A percentile compares a stretch with the other conserved stretches of the same genome.
These are phyloP conservation scores for Agelastica alni DNA, from an alignment of 2,888 invertebrate species.

Conservation along the genomic window DNA sequence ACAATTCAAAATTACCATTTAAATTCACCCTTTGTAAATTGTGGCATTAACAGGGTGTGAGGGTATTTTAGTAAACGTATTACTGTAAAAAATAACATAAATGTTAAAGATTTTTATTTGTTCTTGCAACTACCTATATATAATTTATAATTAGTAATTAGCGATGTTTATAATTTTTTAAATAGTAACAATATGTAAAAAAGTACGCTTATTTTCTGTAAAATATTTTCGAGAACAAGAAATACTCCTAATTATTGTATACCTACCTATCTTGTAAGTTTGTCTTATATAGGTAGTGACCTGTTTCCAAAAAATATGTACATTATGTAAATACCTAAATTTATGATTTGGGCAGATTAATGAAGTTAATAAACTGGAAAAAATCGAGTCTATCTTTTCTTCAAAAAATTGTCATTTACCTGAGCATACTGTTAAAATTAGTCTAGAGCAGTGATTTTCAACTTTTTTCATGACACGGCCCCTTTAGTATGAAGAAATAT, in stretches of 20 bases:
- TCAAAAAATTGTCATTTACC: too few relatives aligned
- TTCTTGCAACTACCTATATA: slow-evolving; percentile 34
- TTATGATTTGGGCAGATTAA: slow-evolving; percentile 47
- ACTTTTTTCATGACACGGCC: too few relatives aligned
- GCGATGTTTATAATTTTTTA: slow-evolving; percentile 34
- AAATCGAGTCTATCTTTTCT: too few relatives aligned
- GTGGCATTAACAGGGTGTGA: slow-evolving; percentile 21
- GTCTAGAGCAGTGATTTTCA: too few relatives aligned
- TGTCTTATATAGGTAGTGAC: slow-evolving; percentile 34
- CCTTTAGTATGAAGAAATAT: too few relatives aligned
- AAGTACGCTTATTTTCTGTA: slow-evolving; percentile 46
- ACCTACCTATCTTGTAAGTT: slow-evolving; percentile 36
- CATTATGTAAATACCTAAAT: slow-evolving; percentile 46
- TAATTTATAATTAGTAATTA: slow-evolving; percentile 25
- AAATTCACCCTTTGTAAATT: too few relatives aligned
- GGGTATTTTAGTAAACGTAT: slow-evolving; percentile 14
- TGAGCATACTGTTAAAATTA: too few relatives aligned
- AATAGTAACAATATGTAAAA: slow-evolving; percentile 36
- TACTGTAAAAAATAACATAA: slow-evolving; percentile 23
- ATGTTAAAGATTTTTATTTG: slow-evolving; percentile 31
- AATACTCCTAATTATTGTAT: slow-evolving; percentile 40
- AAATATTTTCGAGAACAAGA: slow-evolving; percentile 34
- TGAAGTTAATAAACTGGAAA: slow-evolving; percentile 39
- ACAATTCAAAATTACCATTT: too few relatives aligned
- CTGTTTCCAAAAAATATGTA: slow-evolving; percentile 37